Evolutionary conservation across 2,888 invertebrate genomes (phyloP).

Genomic region (Andrena chrysosceles): DNA sequence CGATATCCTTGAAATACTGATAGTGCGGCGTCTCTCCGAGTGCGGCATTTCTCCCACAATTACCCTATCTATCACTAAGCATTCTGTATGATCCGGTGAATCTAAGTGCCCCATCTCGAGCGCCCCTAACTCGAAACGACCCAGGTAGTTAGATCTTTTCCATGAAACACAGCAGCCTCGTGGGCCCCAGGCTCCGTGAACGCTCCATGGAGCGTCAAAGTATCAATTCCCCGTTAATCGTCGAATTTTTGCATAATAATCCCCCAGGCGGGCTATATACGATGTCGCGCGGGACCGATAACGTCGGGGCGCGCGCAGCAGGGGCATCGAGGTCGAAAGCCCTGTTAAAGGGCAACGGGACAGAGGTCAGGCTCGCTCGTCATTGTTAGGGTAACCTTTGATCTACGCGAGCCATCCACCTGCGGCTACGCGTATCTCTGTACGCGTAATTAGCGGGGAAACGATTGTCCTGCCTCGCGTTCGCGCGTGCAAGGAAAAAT

Average conservation of each 20-base stretch:
- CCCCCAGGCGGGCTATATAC: background rate
- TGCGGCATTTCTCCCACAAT: no score
- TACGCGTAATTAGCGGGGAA: constrained; percentile 60
- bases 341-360: constrained; percentile 60
- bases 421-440: constrained; percentile 35
- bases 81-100: no score
- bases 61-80: no score
- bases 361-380: constrained; percentile 48
- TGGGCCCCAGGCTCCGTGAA: background rate
- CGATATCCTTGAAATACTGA: no score
- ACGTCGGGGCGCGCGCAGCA: constrained; percentile 29
- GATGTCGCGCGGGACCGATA: constrained; percentile 45
- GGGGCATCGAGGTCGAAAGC: constrained; percentile 57
- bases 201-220: background rate
- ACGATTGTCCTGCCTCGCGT: constrained; percentile 23
- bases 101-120: background rate
- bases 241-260: constrained; percentile 25
- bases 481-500: constrained; percentile 42
- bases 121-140: background rate
- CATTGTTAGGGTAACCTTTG: constrained; percentile 68
- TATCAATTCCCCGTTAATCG: constrained; percentile 23
- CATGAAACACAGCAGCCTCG: background rate
- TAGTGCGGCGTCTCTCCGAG: no score
- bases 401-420: constrained; percentile 63
- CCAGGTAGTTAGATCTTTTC: constrained; percentile 5